These are phyloP conservation scores for Chaetogeoica ovagalla DNA, from an alignment of 2,888 invertebrate species.

Conservation along the genomic window DNA sequence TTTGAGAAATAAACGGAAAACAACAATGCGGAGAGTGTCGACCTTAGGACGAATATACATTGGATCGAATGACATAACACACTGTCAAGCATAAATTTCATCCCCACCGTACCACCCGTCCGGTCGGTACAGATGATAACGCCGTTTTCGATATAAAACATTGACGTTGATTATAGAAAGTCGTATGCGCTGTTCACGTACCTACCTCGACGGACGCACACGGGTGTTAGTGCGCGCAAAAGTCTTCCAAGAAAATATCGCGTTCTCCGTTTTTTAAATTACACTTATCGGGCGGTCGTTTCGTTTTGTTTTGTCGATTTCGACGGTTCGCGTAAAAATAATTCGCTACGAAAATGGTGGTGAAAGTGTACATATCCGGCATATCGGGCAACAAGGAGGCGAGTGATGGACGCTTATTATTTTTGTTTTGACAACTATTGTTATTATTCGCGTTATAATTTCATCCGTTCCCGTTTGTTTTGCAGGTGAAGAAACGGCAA, in stretches of 20 bases:
- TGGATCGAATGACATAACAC: slow-evolving; percentile 17
- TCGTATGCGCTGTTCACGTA: background rate
- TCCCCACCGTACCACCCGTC: background rate
- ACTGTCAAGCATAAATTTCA: background rate
- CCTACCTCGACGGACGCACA: background rate
- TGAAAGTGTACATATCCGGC: slow-evolving; percentile 88
- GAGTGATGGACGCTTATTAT: slow-evolving; percentile 59
- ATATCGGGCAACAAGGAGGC: slow-evolving; percentile 95
- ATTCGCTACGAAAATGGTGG: slow-evolving; percentile 68
- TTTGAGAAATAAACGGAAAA: too few relatives aligned
- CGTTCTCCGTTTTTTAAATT: too few relatives aligned
- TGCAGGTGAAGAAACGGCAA: slow-evolving; percentile 92
- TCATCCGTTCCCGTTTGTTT: background rate
- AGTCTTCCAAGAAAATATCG: too few relatives aligned
- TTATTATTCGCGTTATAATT: background rate
- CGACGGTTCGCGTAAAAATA: background rate
- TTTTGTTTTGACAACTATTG: background rate
- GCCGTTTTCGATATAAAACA: background rate
- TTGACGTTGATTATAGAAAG: slow-evolving; percentile 4
- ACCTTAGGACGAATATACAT: slow-evolving; percentile 35
- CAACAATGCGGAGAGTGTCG: background rate
- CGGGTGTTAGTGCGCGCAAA: background rate
- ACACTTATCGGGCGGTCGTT: too few relatives aligned
- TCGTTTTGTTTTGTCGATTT: background rate
- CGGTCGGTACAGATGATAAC: slow-evolving; percentile 14